phyloP scores from a whole-genome alignment of 2,797 vertebrate species.

The Acrocephalus scirpaceus region DNA sequence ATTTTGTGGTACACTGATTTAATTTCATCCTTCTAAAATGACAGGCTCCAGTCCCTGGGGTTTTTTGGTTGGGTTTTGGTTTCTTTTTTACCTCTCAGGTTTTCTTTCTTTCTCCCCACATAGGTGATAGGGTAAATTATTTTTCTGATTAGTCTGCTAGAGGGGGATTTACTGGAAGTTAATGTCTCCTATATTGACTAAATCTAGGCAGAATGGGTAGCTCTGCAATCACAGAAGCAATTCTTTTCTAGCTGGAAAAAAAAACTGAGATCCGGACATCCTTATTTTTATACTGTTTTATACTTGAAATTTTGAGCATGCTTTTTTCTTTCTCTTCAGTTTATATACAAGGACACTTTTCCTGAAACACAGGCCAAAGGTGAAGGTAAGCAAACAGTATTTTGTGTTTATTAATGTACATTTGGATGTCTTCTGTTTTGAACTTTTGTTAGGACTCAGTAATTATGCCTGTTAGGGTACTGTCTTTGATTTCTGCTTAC shows the following conservation, averaged over 20 bases:
- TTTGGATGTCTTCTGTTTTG: neutral
- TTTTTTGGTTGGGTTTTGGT: neutral
- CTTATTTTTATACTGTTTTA: neutral
- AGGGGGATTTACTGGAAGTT: neutral
- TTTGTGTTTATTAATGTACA: neutral
- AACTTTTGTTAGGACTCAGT: neutral
- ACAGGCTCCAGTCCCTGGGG: neutral
- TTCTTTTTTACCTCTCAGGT: neutral
- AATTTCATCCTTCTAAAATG: neutral
- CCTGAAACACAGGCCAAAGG: constrained; percentile 93
- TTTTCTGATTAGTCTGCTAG: neutral
- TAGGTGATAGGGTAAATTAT: neutral
- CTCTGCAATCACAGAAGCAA: neutral
- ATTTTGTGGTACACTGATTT: neutral
- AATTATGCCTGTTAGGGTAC: neutral
- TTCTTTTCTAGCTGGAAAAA: neutral
- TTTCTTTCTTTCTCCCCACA: neutral
- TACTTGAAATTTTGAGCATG: neutral
- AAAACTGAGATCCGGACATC: neutral
- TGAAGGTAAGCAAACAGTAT: constrained; percentile 83
- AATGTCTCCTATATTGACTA: neutral
- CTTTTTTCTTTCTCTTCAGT: constrained; percentile 73
- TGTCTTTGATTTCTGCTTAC: neutral
- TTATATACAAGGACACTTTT: constrained; percentile 96
- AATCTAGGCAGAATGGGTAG: neutral